Evolutionary conservation across 2,797 vertebrate genomes (phyloP).

Genomic region (Cuniculus paca): DNA sequence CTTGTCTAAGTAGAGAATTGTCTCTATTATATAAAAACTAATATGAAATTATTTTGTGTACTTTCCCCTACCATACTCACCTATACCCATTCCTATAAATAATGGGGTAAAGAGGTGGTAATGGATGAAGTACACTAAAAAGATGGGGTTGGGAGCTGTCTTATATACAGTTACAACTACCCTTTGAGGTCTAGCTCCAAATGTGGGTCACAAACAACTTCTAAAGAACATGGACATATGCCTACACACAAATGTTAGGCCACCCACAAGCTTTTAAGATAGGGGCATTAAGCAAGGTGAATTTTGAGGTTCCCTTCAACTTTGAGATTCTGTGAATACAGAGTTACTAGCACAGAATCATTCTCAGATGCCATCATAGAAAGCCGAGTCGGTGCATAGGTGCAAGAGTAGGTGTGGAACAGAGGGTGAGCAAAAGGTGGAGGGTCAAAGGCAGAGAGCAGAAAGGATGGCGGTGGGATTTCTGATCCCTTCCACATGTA

Average conservation of each 20-base stretch:
- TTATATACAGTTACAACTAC: not conserved
- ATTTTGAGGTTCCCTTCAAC: not conserved
- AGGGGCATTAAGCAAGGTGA: not conserved
- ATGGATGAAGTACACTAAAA: not conserved
- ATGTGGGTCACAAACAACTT: not conserved
- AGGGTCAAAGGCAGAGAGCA: not conserved
- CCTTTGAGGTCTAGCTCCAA: not conserved
- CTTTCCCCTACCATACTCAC: not conserved
- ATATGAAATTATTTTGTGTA: not conserved
- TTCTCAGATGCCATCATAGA: not conserved
- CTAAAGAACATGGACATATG: not conserved
- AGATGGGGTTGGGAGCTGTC: not conserved
- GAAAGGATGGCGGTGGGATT: not conserved
- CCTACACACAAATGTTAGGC: not conserved
- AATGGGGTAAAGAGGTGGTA: not conserved
- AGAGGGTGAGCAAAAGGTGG: not conserved
- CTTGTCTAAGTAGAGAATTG: not conserved
- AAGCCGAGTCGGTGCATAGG: not conserved
- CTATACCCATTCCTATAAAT: not conserved
- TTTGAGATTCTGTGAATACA: slow-evolving; percentile 19
- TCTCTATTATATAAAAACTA: not conserved
- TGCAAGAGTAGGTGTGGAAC: not conserved
- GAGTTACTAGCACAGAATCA: slow-evolving; percentile 10
- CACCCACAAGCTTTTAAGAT: not conserved
- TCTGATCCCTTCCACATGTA: not conserved